A percentile compares a stretch with the other conserved stretches of the same genome.
phyloP scores from a whole-genome alignment of 1,140 invertebrate genomes.

The Drosophila mauritiana region DNA sequence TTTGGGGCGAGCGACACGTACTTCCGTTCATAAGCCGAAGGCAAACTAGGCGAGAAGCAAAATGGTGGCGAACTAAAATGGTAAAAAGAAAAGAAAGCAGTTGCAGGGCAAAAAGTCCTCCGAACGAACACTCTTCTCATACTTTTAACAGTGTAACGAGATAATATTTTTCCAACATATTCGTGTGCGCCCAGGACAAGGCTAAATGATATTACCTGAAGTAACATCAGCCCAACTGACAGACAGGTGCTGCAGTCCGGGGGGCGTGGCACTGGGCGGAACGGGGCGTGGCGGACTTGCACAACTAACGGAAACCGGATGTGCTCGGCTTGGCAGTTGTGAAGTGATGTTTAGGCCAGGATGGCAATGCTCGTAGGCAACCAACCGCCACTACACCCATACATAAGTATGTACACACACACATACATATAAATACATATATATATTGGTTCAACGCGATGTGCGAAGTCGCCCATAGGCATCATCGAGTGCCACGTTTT shows the following conservation, averaged over 20 bases:
- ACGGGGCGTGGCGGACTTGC: constrained; percentile 25
- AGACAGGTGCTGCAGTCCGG: constrained; percentile 44
- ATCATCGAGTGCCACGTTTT: constrained; percentile 80
- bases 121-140: neutral
- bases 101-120: neutral
- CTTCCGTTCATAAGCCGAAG: constrained; percentile 76
- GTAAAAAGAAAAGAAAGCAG: constrained; percentile 19
- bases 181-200: constrained; percentile 50
- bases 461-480: constrained; percentile 76
- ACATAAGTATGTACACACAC: neutral
- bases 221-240: constrained; percentile 80
- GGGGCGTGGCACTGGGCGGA: neutral
- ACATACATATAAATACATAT: neutral
- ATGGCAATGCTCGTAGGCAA: constrained; percentile 30
- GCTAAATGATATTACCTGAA: constrained; percentile 82
- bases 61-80: constrained; percentile 41
- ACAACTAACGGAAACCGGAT: constrained; percentile 80
- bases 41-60: constrained; percentile 60
- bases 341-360: constrained; percentile 76
- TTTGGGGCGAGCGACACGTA: constrained; percentile 63
- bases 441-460: constrained; percentile 13
- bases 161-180: constrained; percentile 81
- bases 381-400: constrained; percentile 14
- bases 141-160: constrained; percentile 71
- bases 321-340: constrained; percentile 80